phyloP scores from a whole-genome alignment of 2,113 vertebrate genomes.

The Glaucidium brasilianum region DNA sequence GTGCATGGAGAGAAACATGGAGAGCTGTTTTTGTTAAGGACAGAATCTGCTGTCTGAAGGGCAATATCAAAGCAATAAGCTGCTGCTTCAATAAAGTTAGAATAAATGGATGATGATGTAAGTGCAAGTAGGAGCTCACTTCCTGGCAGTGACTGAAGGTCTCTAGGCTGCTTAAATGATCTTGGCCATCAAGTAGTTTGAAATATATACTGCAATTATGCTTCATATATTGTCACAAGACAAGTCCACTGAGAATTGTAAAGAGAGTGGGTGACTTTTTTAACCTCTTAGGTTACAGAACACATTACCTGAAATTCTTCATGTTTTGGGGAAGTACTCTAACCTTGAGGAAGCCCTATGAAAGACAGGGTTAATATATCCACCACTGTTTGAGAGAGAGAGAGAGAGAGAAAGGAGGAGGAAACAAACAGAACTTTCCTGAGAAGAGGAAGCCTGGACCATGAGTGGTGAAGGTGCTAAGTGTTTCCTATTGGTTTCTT shows the following conservation, averaged over 20 bases:
- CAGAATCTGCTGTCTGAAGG: background rate
- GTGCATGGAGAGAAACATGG: background rate
- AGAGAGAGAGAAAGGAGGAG: background rate
- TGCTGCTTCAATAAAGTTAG: background rate
- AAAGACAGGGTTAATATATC: background rate
- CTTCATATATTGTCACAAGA: background rate
- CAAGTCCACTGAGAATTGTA: background rate
- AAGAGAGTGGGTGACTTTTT: background rate
- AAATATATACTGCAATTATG: background rate
- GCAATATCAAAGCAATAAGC: background rate
- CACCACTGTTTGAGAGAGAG: background rate
- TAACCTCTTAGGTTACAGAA: background rate
- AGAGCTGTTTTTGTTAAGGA: background rate
- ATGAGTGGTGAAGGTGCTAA: rapidly evolving
- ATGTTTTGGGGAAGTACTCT: background rate
- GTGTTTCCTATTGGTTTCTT: background rate
- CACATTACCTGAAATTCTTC: background rate
- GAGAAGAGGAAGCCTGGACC: background rate
- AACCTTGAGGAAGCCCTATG: background rate
- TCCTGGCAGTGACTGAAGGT: background rate
- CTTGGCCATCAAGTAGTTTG: background rate
- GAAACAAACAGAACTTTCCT: background rate
- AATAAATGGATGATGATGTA: background rate
- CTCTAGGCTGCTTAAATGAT: background rate
- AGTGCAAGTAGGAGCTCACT: background rate